Base-by-base conservation (phyloP, 1,140 invertebrate species). In the Prorops nasuta region DNA sequence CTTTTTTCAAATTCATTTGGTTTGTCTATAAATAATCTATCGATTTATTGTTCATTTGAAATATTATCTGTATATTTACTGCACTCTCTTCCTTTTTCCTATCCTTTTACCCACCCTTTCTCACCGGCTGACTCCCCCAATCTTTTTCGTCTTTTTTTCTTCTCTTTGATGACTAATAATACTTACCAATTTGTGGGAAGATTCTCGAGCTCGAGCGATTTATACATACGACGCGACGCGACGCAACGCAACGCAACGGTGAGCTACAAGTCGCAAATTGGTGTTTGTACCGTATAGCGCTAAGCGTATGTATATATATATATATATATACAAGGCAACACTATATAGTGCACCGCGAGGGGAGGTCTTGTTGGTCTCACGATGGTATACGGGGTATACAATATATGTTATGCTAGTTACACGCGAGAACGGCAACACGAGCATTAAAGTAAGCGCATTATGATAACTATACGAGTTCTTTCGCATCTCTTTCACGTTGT, bases 281-380 rank as follows among this genome's bases (percentile, higher is more conserved):
- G 52, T 24, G 36, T 40, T 39, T 43, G 39, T 35, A 42, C 37
- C 35, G 34, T 55, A 47, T 52, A 10, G 40, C n/a, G 9, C 50
- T n/a, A n/a, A n/a, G n/a, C n/a, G n/a, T n/a, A n/a, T n/a, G n/a
- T n/a, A n/a, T n/a, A n/a, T n/a, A n/a, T n/a, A n/a, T n/a, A n/a
- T n/a, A n/a, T n/a, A n/a, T n/a, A n/a, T n/a, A n/a, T n/a, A n/a
- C n/a, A n/a, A n/a, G n/a, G n/a, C n/a, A n/a, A n/a, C n/a, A n/a
- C n/a, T n/a, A n/a, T n/a, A n/a, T n/a, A n/a, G n/a, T n/a, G n/a
- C n/a, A n/a, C n/a, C n/a, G n/a, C n/a, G 35, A 56, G 67, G 60
- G 64, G 63, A 71, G 66, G 66, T 68, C 67, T 71, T 56, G 56
- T 50, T 71, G 65, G 60, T 69, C 72, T 69, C 70, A 69, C 71